A percentile compares a stretch with the other conserved stretches of the same genome.
These are phyloP conservation scores for Xyrichtys novacula DNA, from an alignment of 2,797 vertebrate genomes.

Conservation along the genomic window DNA sequence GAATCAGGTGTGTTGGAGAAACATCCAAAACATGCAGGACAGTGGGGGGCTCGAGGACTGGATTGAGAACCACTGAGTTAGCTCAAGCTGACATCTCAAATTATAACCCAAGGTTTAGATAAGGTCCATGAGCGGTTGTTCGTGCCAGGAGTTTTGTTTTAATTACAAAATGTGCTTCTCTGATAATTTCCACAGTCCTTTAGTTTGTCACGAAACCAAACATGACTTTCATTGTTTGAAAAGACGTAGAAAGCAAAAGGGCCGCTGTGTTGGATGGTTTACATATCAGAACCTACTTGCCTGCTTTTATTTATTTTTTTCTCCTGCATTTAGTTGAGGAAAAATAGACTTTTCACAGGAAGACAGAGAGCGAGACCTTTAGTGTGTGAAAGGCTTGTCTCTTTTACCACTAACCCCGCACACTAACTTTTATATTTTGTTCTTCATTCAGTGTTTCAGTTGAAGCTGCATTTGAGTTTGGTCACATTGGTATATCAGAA, in stretches of 20 bases:
- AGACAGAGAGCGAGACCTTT: conserved; percentile 5
- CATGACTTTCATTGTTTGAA: conserved; percentile 34
- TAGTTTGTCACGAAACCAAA: conserved; percentile 32
- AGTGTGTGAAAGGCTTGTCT: conserved; percentile 2
- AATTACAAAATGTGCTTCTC: conserved; percentile 28
- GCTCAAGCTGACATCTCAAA: too few relatives aligned
- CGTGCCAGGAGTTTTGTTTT: conserved; percentile 16
- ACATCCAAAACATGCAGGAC: too few relatives aligned
- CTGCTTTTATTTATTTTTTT: neutral
- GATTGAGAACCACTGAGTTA: too few relatives aligned
- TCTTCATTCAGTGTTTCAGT: conserved; percentile 12
- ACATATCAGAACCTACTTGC: conserved; percentile 37
- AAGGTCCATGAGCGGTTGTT: conserved; percentile 34
- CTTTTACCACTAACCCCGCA: conserved; percentile 23
- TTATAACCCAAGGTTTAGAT: conserved; percentile 24
- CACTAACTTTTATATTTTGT: neutral
- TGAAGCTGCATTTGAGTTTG: conserved; percentile 23
- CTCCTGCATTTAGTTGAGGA: neutral
- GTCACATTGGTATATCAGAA: conserved; percentile 10
- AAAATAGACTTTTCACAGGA: neutral
- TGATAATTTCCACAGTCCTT: conserved; percentile 48
- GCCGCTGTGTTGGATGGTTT: conserved; percentile 26
- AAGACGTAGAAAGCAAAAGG: conserved; percentile 44
- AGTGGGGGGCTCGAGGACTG: too few relatives aligned
- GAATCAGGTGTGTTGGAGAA: too few relatives aligned